Percentiles rank a stretch among this genome's conserved stretches.
phyloP scores from a whole-genome alignment of 2,797 vertebrate species.

The Hippopotamyrus pictus region DNA sequence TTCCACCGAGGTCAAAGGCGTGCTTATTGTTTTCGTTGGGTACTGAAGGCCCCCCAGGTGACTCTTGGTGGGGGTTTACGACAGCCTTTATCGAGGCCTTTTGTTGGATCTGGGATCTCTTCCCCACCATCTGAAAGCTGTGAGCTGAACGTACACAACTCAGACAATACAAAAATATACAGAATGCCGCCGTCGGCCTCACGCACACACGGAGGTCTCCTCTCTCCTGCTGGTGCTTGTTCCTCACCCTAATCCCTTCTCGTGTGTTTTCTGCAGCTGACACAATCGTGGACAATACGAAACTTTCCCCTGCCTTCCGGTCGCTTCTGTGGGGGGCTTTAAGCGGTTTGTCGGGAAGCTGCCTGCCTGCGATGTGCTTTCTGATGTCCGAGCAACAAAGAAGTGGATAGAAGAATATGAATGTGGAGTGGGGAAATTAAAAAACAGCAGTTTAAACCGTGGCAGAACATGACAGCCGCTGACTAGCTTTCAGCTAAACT shows the following conservation, averaged over 20 bases:
- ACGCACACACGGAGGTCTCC: not conserved
- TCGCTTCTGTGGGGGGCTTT: not conserved
- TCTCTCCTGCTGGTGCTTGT: not conserved
- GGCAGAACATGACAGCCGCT: not conserved
- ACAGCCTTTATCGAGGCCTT: not conserved
- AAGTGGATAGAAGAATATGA: not conserved
- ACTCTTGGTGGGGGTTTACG: not conserved
- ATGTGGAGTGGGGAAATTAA: not conserved
- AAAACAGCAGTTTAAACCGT: not conserved
- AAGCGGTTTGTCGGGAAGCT: not conserved
- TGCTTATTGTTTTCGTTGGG: not conserved
- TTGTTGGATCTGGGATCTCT: not conserved
- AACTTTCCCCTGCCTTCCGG: conserved; percentile 4
- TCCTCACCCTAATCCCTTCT: not conserved
- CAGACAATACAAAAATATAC: conserved; percentile 3
- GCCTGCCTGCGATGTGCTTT: not conserved
- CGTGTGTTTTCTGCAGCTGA: not conserved
- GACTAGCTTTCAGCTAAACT: not conserved
- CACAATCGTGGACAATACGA: not conserved
- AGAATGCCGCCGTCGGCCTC: not conserved
- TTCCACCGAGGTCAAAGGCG: not conserved
- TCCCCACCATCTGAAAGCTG: not conserved
- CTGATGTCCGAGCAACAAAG: not conserved
- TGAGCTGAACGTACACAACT: not conserved
- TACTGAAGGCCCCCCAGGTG: not conserved